Evolutionary conservation across 2,797 vertebrate genomes (phyloP).

Genomic region (Peromyscus nudipes): DNA sequence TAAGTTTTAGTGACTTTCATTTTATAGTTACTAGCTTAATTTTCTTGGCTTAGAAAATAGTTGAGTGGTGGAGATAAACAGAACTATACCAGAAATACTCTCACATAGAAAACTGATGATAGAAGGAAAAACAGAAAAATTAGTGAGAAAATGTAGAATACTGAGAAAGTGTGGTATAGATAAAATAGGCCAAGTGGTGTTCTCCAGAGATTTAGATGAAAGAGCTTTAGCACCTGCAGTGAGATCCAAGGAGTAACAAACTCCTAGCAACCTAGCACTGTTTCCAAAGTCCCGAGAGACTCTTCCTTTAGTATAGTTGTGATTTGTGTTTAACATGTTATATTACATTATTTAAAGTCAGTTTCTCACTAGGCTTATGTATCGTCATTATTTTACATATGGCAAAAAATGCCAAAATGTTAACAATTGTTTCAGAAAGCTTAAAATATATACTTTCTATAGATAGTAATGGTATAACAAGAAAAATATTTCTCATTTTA

Average conservation of each 20-base stretch:
- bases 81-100: slow-evolving; percentile 14
- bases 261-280: not conserved
- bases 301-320: not conserved
- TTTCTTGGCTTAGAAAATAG: slow-evolving; percentile 49
- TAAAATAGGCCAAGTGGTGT: not conserved
- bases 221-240: not conserved
- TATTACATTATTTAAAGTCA: not conserved
- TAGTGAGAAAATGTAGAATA: not conserved
- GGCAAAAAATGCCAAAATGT: not conserved
- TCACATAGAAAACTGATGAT: not conserved
- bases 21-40: slow-evolving; percentile 59
- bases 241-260: slow-evolving; percentile 21
- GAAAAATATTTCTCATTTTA: slow-evolving; percentile 40
- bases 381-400: not conserved
- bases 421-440: not conserved
- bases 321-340: not conserved
- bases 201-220: not conserved
- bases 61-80: not conserved
- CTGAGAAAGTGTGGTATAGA: not conserved
- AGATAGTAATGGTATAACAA: not conserved
- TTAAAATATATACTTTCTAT: not conserved
- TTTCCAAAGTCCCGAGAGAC: not conserved
- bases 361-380: not conserved
- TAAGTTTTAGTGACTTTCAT: slow-evolving; percentile 41
- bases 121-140: not conserved